These are phyloP conservation scores for Mionectes olivaceus DNA, from an alignment of 2,797 vertebrate species.

Conservation along the genomic window DNA sequence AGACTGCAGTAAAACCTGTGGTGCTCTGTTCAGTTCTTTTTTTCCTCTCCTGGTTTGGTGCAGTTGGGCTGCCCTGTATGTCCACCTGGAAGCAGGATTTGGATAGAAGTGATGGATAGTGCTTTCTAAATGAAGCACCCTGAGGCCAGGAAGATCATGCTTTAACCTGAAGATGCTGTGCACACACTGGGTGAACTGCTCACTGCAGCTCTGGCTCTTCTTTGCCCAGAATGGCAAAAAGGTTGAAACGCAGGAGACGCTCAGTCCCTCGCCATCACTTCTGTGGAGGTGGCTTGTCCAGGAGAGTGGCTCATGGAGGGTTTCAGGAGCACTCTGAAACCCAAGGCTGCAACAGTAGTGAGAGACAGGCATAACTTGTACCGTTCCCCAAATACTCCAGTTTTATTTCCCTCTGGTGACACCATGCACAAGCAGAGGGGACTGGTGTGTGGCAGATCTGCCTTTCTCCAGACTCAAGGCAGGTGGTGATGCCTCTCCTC, in stretches of 20 bases:
- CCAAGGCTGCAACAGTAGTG: neutral
- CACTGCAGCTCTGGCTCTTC: neutral
- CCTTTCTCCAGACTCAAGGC: neutral
- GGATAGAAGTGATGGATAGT: neutral
- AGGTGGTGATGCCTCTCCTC: neutral
- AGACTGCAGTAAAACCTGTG: neutral
- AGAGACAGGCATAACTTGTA: neutral
- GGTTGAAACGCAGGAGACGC: neutral
- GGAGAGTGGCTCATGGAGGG: neutral
- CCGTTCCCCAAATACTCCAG: neutral
- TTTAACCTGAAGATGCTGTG: neutral
- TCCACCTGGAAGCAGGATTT: neutral
- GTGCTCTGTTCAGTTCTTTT: neutral
- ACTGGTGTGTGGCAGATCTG: neutral
- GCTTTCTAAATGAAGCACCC: neutral
- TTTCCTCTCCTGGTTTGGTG: neutral
- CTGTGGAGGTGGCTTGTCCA: neutral
- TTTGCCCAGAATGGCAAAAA: neutral
- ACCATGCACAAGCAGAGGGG: neutral
- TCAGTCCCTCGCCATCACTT: neutral
- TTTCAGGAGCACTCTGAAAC: neutral
- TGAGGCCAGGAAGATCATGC: no score
- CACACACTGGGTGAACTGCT: fast-evolving
- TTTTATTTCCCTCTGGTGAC: fast-evolving
- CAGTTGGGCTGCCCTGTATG: neutral